These are phyloP conservation scores for Neocrepidodera transversa DNA, from an alignment of 2,888 invertebrate species.

Conservation along the genomic window DNA sequence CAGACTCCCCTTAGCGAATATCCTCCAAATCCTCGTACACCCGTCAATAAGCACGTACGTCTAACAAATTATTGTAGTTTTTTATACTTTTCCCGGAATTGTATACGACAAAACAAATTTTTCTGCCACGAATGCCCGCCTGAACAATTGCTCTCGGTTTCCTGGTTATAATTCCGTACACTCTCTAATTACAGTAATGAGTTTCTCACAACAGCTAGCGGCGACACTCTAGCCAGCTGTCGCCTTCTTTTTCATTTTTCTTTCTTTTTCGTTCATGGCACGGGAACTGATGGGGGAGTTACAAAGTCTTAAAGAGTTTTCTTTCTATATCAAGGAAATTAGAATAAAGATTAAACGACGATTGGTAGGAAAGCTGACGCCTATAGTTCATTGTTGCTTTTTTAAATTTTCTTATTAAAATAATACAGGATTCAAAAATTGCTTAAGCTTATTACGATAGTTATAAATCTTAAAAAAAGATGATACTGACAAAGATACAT, in stretches of 20 bases:
- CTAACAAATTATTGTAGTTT: neutral
- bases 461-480: too few relatives aligned
- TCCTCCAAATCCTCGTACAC: neutral
- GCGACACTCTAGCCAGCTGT: slow-evolving; percentile 28
- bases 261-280: neutral
- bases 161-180: slow-evolving; percentile 33
- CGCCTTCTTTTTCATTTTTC: slow-evolving; percentile 3
- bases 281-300: too few relatives aligned
- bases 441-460: too few relatives aligned
- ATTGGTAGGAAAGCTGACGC: too few relatives aligned
- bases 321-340: too few relatives aligned
- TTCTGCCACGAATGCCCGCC: slow-evolving; percentile 4
- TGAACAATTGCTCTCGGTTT: slow-evolving; percentile 25
- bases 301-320: too few relatives aligned
- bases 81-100: neutral
- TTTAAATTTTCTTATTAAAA: too few relatives aligned
- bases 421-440: too few relatives aligned
- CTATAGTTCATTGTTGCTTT: too few relatives aligned
- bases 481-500: too few relatives aligned
- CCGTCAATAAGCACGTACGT: neutral
- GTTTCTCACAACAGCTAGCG: slow-evolving; percentile 36
- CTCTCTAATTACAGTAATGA: slow-evolving; percentile 47
- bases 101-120: slow-evolving; percentile 18
- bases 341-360: too few relatives aligned
- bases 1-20: too few relatives aligned